Conservation (phyloP, 2,888 invertebrate species). For the Protodeltote pygarga region DNA sequence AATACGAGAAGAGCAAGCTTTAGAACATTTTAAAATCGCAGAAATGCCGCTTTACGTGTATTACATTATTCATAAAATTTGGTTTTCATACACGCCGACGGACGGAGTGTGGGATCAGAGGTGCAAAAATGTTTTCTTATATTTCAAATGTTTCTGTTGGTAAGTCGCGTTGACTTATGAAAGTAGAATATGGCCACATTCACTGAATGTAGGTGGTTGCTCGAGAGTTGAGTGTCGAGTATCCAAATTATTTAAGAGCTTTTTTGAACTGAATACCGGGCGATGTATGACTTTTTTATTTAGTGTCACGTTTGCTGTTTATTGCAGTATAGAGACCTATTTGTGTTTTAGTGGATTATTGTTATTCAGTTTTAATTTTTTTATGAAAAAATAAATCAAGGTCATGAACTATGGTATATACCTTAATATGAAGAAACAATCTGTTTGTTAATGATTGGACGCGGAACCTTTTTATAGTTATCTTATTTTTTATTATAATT, state of each 20-base stretch:
- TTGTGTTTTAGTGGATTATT: too few species aligned
- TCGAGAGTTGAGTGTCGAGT: slow-evolving; percentile 16
- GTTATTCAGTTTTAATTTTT: too few species aligned
- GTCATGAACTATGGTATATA: too few species aligned
- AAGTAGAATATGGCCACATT: slow-evolving; percentile 25
- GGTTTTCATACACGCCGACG: slow-evolving; percentile 54
- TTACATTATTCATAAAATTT: slow-evolving; percentile 70
- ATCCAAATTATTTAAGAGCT: slow-evolving; percentile 28
- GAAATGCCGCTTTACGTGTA: slow-evolving; percentile 52
- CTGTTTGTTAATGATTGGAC: too few species aligned
- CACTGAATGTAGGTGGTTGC: slow-evolving; percentile 20
- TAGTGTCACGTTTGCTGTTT: slow-evolving; percentile 8
- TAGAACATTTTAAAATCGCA: slow-evolving; percentile 49
- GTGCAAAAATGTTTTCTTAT: slow-evolving; percentile 59
- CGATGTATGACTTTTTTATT: slow-evolving; percentile 14
- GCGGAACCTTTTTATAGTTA: too few species aligned
- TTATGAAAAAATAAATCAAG: too few species aligned
- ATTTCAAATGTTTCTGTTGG: slow-evolving; percentile 26
- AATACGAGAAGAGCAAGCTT: slow-evolving; percentile 5
- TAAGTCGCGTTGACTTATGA: slow-evolving; percentile 21
- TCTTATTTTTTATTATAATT: too few species aligned
- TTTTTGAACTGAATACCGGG: slow-evolving; percentile 8
- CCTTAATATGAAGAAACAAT: too few species aligned
- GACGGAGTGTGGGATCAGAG: slow-evolving; percentile 50
- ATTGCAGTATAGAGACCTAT: too few species aligned